Conservation (phyloP, 2,113 vertebrate genomes). For the Pangasianodon gigas region DNA sequence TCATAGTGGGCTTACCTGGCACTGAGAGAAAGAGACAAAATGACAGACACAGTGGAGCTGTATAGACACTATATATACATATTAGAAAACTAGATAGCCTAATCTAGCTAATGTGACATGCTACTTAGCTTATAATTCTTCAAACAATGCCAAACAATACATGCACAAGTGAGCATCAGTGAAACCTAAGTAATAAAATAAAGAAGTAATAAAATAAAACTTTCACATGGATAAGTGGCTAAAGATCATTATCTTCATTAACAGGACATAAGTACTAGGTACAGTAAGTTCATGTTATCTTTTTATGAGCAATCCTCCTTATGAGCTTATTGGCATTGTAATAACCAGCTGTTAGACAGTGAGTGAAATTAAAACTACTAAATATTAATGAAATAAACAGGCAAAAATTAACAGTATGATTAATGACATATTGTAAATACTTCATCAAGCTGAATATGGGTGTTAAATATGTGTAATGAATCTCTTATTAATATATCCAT, state of each 20-base stretch:
- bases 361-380: not conserved
- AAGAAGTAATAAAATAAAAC: not conserved
- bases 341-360: not conserved
- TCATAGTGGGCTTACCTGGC: conserved; percentile 91
- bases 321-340: not conserved
- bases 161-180: not conserved
- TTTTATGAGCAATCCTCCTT: not conserved
- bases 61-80: not conserved
- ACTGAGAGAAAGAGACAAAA: conserved; percentile 69
- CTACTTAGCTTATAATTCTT: not conserved
- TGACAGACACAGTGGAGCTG: not conserved
- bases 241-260: not conserved
- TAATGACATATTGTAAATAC: not conserved
- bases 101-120: not conserved
- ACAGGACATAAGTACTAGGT: not conserved
- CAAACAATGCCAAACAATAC: not conserved
- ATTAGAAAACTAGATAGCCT: not conserved
- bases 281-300: not conserved
- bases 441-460: not conserved
- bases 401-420: not conserved
- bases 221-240: not conserved
- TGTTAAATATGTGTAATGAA: not conserved
- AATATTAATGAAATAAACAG: not conserved
- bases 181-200: not conserved
- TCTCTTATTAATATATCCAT: not conserved